Evolutionary conservation across 1,140 invertebrate genomes (phyloP), one percentile per base, ranked within the genome.

Genomic region (Spodoptera litura): DNA sequence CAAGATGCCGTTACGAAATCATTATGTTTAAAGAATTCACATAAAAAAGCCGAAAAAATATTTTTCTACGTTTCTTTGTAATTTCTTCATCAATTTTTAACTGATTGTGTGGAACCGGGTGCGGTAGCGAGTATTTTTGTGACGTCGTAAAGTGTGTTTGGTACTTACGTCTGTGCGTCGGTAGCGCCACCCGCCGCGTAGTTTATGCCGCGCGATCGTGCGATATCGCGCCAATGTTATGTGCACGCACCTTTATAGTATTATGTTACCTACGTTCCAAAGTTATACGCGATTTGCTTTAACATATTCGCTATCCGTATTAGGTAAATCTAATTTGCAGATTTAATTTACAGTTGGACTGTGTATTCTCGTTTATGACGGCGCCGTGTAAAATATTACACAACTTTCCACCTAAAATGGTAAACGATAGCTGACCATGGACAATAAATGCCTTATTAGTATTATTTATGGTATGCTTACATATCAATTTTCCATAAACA

Each of bases 121-220:
- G 52, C 81, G 79, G 83, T 83, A 84, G 83, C 82, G 38, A 85
- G 85, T 85, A 86, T 88, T 87, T 84, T 81, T 83, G 83, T 87
- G 78, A 81, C 55, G 75, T 88, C 85, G 87, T 90, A 89, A 91
- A 90, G 81, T 78, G 66, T 59, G 10, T 68, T 58, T 52, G 58
- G 38, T 62, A 15, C 12, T 0, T n/a, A n/a, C n/a, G n/a, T 68
- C 44, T 35, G 27, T 56, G 81, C 70, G 70, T 44, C 83, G 75
- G 85, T 85, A 89, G 85, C 88, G 89, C 87, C 90, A 85, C 91
- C 90, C 89, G 90, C 83, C 59, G 91, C 83, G 89, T 90, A 81
- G 81, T 93, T 93, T 92, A 91, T 91, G 88, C 84, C 82, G 66
- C 83, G 81, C 81, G 85, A 90, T 92, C 77, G 68, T 51, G 70